Conservation (phyloP, 2,797 vertebrate species). For the Heliangelus exortis region DNA sequence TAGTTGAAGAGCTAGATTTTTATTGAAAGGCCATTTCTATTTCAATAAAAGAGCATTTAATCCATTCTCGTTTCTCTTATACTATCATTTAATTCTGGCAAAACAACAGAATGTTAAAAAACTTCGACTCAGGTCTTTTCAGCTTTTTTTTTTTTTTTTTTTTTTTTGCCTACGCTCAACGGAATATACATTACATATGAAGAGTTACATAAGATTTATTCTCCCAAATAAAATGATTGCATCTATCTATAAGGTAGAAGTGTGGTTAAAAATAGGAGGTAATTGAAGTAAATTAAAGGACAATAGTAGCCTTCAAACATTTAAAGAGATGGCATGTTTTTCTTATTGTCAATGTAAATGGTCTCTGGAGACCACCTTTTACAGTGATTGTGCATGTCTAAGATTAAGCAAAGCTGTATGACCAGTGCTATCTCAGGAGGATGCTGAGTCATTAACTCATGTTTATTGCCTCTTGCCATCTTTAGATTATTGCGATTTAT, state of each 20-base stretch:
- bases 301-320: conserved; percentile 31
- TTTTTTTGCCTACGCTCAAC: not conserved
- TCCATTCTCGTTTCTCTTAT: conserved; percentile 30
- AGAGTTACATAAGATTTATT: conserved; percentile 20
- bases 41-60: conserved; percentile 31
- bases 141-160: accelerated
- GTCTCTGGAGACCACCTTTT: conserved; percentile 52
- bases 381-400: conserved; percentile 56
- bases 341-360: conserved; percentile 53
- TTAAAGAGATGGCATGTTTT: conserved; percentile 40
- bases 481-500: conserved; percentile 68
- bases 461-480: conserved; percentile 62
- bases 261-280: conserved; percentile 31
- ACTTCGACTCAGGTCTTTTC: not conserved
- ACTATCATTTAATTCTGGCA: conserved; percentile 35
- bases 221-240: conserved; percentile 11
- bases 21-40: conserved; percentile 10
- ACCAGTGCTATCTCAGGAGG: conserved; percentile 61
- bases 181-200: not conserved
- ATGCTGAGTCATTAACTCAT: conserved; percentile 67
- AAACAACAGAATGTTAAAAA: conserved; percentile 29
- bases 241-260: conserved; percentile 29
- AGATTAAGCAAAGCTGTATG: conserved; percentile 51
- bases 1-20: conserved; percentile 2
- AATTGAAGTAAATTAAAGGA: conserved; percentile 59